Conservation (phyloP, 2,888 invertebrate genomes). For the Stenolophus ochropezus region DNA sequence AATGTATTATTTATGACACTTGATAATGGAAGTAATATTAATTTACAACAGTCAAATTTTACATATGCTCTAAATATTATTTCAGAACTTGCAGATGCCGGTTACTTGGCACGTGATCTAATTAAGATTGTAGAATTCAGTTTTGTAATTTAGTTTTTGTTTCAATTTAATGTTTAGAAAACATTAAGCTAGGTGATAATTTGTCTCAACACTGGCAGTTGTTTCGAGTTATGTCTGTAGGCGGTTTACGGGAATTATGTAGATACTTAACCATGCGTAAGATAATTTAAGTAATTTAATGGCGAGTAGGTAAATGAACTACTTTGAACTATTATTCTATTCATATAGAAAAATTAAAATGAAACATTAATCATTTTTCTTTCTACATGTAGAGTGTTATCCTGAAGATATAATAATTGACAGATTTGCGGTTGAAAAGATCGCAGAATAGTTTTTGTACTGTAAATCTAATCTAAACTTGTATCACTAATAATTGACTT, state of each 20-base stretch:
- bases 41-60: constrained; percentile 45
- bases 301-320: constrained; percentile 4
- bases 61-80: constrained; percentile 8
- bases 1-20: constrained; percentile 42
- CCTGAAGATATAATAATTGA: no score
- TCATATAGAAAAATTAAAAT: no score
- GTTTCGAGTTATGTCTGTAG: constrained; percentile 18
- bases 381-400: no score
- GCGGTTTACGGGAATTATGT: constrained; percentile 16
- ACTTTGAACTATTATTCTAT: no score
- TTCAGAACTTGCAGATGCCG: constrained; percentile 19
- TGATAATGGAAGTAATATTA: constrained; percentile 41
- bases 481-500: no score
- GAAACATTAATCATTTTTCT: no score
- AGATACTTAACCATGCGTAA: constrained; percentile 20
- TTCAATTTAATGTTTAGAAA: constrained; percentile 23
- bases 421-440: no score
- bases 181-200: constrained; percentile 19
- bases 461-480: no score
- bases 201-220: constrained; percentile 15
- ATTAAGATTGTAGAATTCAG: constrained; percentile 21
- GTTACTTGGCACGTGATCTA: constrained; percentile 31
- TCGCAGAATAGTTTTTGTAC: no score
- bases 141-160: constrained; percentile 28
- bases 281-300: constrained; percentile 11